Evolutionary conservation across 2,113 vertebrate species (phyloP), one percentile per base, ranked within the genome.

Genomic region (Lasiurus cinereus): DNA sequence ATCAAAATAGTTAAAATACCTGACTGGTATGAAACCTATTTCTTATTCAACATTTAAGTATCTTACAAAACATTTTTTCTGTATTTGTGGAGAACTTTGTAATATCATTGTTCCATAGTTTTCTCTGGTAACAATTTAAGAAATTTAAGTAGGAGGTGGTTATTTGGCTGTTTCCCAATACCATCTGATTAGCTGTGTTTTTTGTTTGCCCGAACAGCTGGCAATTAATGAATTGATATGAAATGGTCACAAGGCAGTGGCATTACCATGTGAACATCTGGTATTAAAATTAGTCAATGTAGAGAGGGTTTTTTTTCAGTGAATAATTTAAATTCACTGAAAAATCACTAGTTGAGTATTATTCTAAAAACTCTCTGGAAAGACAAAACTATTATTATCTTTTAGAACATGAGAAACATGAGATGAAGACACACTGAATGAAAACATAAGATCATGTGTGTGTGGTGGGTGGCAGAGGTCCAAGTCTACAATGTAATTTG

Each of bases 181-280:
- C 83, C 96, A 91, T 97, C 93, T 96, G 97, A 98, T 98, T 96
- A 97, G 95, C 94, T 97, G 73, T 22, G 24, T 87, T 91, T 94
- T 82, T 97, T 97, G 92, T 98, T 98, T 97, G 97, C 94, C 93
- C 84, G 96, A 98, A 97, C 98, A 98, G 96, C 98, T 98, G 98
- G 98, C 96, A 97, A 98, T 98, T 98, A 98, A 98, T 98, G 97
- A 98, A 97, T 98, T 97, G 97, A 98, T 98, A 98, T 97, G 96
- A 98, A 98, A 97, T 98, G 97, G 97, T 97, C 95, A 98, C 93
- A 88, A 97, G 96, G 95, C 96, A 98, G 96, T 97, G 96, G 95
- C 97, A 98, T 98, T 98, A 98, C 95, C 78, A 96, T 96, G 90
- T 93, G 97, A 98, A 97, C 98, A 98, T 97, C 98, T 98, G 98